Percentiles rank a stretch among this genome's conserved stretches.
These are phyloP conservation scores for Molossus alvarezi DNA, from an alignment of 2,797 vertebrate genomes.

Conservation along the genomic window DNA sequence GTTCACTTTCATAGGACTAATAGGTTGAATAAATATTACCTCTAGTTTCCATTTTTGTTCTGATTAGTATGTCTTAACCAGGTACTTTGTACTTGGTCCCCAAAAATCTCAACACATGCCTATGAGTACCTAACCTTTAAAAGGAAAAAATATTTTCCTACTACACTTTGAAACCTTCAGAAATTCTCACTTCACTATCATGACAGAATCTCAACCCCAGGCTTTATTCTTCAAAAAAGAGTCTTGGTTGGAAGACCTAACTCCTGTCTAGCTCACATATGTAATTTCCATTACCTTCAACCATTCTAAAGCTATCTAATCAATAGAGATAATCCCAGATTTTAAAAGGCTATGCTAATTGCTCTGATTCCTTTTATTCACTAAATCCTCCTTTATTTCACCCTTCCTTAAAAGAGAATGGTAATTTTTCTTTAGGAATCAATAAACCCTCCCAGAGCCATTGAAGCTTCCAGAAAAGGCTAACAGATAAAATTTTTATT, in stretches of 20 bases:
- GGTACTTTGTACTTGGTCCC: background rate
- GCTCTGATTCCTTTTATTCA: slow-evolving; percentile 78
- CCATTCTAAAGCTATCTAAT: slow-evolving; percentile 79
- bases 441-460: slow-evolving; percentile 79
- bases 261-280: slow-evolving; percentile 62
- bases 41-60: slow-evolving; percentile 67
- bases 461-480: slow-evolving; percentile 81
- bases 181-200: slow-evolving; percentile 70
- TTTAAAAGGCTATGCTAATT: slow-evolving; percentile 83
- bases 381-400: slow-evolving; percentile 81
- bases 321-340: slow-evolving; percentile 81
- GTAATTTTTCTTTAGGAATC: slow-evolving; percentile 81
- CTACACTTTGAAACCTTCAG: slow-evolving; percentile 70
- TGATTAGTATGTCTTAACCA: slow-evolving; percentile 44
- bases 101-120: slow-evolving; percentile 43
- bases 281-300: slow-evolving; percentile 79
- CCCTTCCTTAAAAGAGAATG: slow-evolving; percentile 66
- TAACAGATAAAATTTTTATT: slow-evolving; percentile 77
- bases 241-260: slow-evolving; percentile 60
- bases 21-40: slow-evolving; percentile 58
- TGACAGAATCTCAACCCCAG: slow-evolving; percentile 68
- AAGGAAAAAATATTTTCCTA: slow-evolving; percentile 45
- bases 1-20: slow-evolving; percentile 47
- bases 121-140: slow-evolving; percentile 43
- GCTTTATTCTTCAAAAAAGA: slow-evolving; percentile 78